A percentile compares a stretch with the other conserved stretches of the same genome.
phyloP scores from a whole-genome alignment of 35 echinoderm and acorn worm species.

The Eucidaris tribuloides region DNA sequence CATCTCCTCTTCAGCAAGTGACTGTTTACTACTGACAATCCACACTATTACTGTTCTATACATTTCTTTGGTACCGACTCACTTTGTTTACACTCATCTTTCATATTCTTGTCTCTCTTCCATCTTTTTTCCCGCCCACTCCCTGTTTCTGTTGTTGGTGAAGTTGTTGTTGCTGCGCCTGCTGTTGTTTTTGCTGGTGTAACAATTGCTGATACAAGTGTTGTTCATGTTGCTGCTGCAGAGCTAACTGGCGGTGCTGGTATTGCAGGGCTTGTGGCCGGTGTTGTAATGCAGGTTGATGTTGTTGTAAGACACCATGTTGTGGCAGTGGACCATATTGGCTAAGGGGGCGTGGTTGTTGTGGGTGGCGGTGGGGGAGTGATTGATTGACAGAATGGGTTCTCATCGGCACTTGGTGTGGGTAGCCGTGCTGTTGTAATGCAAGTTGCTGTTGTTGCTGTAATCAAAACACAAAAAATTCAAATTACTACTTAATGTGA shows the following conservation, averaged over 20 bases:
- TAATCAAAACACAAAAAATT: too few species aligned
- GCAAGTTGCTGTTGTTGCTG: background rate
- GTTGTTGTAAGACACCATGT: conserved; percentile 10
- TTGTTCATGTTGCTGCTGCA: background rate
- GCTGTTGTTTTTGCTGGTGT: background rate
- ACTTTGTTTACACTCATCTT: background rate
- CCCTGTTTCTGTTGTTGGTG: background rate
- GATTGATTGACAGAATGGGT: background rate
- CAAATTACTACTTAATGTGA: too few species aligned
- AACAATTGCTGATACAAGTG: background rate
- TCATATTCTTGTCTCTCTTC: conserved; percentile 22
- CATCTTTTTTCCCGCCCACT: background rate
- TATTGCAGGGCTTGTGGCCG: background rate
- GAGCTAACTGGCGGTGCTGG: too few species aligned
- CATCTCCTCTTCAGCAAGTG: too few species aligned
- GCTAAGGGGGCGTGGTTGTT: background rate
- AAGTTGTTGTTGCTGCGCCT: conserved; percentile 5
- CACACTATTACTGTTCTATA: too few species aligned
- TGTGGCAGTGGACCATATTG: background rate
- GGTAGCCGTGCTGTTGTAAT: conserved; percentile 3
- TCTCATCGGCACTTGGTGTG: background rate
- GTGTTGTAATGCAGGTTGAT: background rate
- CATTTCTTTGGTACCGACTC: too few species aligned
- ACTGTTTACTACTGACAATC: too few species aligned
- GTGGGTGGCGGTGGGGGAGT: background rate